Percentiles rank a stretch among this genome's conserved stretches.
These are phyloP conservation scores for Bambusicola thoracicus DNA, from an alignment of 2,113 vertebrate species.

Conservation along the genomic window DNA sequence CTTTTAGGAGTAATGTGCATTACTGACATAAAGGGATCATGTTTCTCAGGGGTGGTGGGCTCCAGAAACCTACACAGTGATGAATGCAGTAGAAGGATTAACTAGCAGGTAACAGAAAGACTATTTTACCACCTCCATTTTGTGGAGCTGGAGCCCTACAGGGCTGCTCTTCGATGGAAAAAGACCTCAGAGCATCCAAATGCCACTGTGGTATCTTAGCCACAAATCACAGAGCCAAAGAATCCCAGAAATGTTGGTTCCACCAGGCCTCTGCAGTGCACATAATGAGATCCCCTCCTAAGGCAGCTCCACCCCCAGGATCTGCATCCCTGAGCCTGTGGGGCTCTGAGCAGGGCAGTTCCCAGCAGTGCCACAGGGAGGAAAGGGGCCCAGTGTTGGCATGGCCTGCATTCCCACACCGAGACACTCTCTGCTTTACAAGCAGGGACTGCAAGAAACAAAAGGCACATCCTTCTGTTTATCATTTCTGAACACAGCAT, in stretches of 20 bases:
- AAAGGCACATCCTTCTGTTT: background rate
- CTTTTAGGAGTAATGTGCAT: background rate
- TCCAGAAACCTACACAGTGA: background rate
- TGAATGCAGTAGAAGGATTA: background rate
- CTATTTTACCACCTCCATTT: background rate
- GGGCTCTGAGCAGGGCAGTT: background rate
- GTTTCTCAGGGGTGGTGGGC: background rate
- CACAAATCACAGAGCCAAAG: background rate
- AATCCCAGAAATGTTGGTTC: background rate
- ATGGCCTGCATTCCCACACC: accelerated
- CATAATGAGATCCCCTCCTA: background rate
- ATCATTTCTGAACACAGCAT: background rate
- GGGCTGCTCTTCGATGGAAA: background rate
- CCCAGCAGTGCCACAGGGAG: background rate
- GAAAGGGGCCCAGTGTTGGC: background rate
- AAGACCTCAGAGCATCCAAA: background rate
- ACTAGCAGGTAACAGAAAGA: background rate
- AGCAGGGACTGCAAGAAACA: background rate
- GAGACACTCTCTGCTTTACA: background rate
- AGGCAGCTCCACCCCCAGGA: background rate
- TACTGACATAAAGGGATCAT: background rate
- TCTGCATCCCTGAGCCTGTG: no score
- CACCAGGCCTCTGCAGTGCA: background rate
- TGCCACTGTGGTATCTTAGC: background rate
- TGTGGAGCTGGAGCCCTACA: background rate